Percentiles rank a stretch among this genome's conserved stretches.
Conservation (phyloP, 2,888 invertebrate genomes). For the Lasioglossum oenotherae region DNA sequence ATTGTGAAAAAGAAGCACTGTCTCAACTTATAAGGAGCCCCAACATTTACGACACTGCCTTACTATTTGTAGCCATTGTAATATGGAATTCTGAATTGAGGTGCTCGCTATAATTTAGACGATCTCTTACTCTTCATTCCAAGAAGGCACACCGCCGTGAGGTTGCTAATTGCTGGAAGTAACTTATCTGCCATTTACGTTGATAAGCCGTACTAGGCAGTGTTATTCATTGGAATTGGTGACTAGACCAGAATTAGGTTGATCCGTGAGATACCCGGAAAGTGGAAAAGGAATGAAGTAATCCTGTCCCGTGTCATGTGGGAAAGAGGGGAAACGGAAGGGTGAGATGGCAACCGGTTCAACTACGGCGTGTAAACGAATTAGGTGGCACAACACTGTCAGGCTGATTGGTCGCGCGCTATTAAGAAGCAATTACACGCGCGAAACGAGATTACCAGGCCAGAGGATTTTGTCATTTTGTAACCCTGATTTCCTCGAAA, state of each 20-base stretch:
- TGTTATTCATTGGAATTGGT: not conserved
- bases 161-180: not conserved
- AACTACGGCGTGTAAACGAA: conserved; percentile 68
- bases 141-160: not conserved
- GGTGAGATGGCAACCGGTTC: conserved; percentile 48
- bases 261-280: conserved; percentile 41
- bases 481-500: conserved; percentile 58
- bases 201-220: not conserved
- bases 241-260: conserved; percentile 35
- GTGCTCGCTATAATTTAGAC: not conserved
- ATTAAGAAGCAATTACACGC: conserved; percentile 76
- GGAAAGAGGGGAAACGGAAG: conserved; percentile 21
- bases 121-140: not conserved
- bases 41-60: too few relatives aligned
- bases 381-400: conserved; percentile 70
- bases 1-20: too few relatives aligned
- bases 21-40: too few relatives aligned
- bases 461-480: conserved; percentile 59
- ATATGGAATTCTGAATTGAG: too few relatives aligned
- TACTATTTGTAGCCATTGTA: too few relatives aligned
- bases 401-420: conserved; percentile 74
- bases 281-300: conserved; percentile 48
- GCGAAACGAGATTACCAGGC: conserved; percentile 72
- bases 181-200: not conserved
- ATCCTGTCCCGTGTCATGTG: conserved; percentile 31